Percentiles rank a stretch among this genome's conserved stretches.
Evolutionary conservation across 1,140 invertebrate genomes (phyloP).

Genomic region (Centruroides sculpturatus): DNA sequence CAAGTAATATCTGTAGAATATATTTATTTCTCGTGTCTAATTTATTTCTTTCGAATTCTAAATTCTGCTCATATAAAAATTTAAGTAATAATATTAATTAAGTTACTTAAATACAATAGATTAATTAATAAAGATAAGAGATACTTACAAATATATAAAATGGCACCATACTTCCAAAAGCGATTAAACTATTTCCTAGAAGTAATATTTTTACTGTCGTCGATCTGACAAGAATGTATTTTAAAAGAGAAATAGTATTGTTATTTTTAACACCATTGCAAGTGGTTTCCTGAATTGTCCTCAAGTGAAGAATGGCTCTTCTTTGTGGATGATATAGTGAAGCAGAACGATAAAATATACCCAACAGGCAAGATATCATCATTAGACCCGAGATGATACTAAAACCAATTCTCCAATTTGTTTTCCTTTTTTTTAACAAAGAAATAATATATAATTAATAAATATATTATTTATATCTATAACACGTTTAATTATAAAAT

Average conservation of each 20-base stretch:
- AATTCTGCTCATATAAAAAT: too few species aligned
- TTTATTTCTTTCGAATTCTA: too few species aligned
- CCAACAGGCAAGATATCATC: conserved; percentile 68
- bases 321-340: conserved; percentile 77
- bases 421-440: conserved; percentile 37
- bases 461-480: too few species aligned
- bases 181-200: conserved; percentile 55
- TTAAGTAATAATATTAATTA: too few species aligned
- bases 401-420: conserved; percentile 71
- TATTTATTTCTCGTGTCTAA: too few species aligned
- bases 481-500: too few species aligned
- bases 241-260: conserved; percentile 40
- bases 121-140: background rate
- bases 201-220: conserved; percentile 66
- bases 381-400: conserved; percentile 70
- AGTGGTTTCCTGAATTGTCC: conserved; percentile 41
- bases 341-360: conserved; percentile 75
- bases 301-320: conserved; percentile 69
- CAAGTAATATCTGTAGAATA: conserved; percentile 68
- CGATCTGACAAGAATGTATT: conserved; percentile 33
- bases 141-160: conserved; percentile 65
- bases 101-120: too few species aligned
- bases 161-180: conserved; percentile 71
- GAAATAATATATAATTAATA: too few species aligned
- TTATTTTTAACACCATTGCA: conserved; percentile 40